Base-by-base conservation (phyloP, 2,113 vertebrate genomes). In the Melospiza melodia region DNA sequence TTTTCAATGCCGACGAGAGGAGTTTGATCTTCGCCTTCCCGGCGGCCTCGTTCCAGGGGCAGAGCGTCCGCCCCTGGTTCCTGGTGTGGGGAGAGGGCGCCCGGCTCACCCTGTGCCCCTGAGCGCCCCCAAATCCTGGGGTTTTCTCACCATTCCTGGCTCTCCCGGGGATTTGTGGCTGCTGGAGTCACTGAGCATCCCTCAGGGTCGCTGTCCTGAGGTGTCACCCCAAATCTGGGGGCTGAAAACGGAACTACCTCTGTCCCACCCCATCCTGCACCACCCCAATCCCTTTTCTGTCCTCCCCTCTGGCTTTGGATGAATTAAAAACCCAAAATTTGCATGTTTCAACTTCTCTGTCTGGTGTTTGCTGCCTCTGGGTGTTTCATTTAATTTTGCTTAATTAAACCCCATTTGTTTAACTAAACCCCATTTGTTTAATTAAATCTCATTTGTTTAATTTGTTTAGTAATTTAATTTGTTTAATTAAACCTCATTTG, bases 161-260 rank as follows among this genome's bases (percentile, higher is more conserved):
- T 30, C 51, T 18, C 51, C 27, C 27, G 9, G 48, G 23, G 4
- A 1, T 14, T 24, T 24, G 12, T 24, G 23, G 4, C 48, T 25
- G 48, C 48, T 25, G 48, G 23, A 25, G 48, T 4, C 2, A 18
- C 41, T 41, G 41, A 41, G 41, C 41, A 41, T 13, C 41, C 41
- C 72, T 2, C 8, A 11, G 48, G 54, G 31, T 24, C 7, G 0
- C 9, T 3, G 14, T 24, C 33, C 48, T 9, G 10, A 0, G 7
- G 0, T 13, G 44, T 58, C 31, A 6, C 6, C 61, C 49, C 13
- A 8, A 19, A 25, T 5, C 2, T 23, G 76, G 67, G 3, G 41
- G 51, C 10, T 15, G 24, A 12, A 10, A 16, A 25, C 0, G 8
- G 57, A 43, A 12, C 28, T 22, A 3, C 1, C 0, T 23, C 13